Evolutionary conservation across 2,888 invertebrate species (phyloP).

Genomic region (Bursaphelenchus okinawaensis): DNA sequence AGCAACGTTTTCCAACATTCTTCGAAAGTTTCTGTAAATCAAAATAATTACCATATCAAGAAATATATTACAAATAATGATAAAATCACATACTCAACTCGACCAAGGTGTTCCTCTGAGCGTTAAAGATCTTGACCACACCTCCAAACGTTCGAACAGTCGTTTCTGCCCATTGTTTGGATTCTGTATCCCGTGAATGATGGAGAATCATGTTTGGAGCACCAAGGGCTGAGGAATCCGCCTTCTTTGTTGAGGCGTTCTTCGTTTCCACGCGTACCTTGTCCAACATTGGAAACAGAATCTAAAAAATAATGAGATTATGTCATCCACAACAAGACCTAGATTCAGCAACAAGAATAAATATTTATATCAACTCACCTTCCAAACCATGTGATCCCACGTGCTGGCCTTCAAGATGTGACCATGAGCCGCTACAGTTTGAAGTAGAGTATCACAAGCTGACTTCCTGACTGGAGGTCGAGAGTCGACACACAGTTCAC

Average conservation of each 20-base stretch:
- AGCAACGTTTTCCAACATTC: conserved; percentile 86
- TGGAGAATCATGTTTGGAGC: conserved; percentile 86
- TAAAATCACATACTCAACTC: conserved; percentile 23
- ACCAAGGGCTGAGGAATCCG: conserved; percentile 63
- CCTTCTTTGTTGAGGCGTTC: conserved; percentile 58
- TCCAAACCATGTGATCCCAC: conserved; percentile 90
- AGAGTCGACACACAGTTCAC: conserved; percentile 78
- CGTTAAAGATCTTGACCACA: conserved; percentile 51
- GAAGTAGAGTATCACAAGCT: conserved; percentile 76
- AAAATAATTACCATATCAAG: background rate
- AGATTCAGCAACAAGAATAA: conserved; percentile 6
- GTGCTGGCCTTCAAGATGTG: conserved; percentile 77
- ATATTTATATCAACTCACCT: conserved; percentile 61
- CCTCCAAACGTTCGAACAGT: conserved; percentile 58
- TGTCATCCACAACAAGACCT: background rate
- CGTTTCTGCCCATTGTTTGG: conserved; percentile 70
- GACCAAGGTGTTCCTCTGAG: conserved; percentile 38
- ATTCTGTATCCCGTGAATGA: conserved; percentile 94
- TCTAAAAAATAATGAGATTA: conserved; percentile 60
- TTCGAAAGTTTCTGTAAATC: conserved; percentile 76
- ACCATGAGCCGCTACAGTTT: conserved; percentile 92
- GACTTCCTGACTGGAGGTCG: conserved; percentile 86
- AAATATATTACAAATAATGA: conserved; percentile 5
- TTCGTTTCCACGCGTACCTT: conserved; percentile 68
- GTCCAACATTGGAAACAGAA: conserved; percentile 86